Conservation (phyloP, 2,797 vertebrate genomes). For the Pantherophis vulpinus region DNA sequence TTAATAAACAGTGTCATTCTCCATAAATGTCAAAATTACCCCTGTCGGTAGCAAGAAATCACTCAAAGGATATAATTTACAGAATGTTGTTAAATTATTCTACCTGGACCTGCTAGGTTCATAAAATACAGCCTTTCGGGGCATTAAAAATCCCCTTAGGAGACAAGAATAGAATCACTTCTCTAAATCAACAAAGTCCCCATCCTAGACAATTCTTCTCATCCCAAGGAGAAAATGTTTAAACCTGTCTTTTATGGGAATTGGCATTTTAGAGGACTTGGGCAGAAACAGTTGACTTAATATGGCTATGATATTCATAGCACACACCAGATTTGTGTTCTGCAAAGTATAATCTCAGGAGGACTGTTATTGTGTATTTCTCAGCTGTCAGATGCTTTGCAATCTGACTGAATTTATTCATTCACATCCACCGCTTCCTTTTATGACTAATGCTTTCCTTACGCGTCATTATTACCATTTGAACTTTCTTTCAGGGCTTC, state of each 20-base stretch:
- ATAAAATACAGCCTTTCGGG: background rate
- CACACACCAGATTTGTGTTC: background rate
- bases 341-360: background rate
- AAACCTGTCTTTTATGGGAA: background rate
- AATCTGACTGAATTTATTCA: background rate
- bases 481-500: background rate
- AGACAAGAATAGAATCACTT: background rate
- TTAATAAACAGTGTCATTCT: constrained; percentile 1
- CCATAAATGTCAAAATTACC: constrained; percentile 14
- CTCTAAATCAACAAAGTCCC: background rate
- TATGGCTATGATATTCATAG: background rate
- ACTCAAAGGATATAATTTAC: constrained; percentile 5
- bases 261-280: background rate
- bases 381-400: background rate
- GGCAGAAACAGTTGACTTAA: background rate
- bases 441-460: background rate
- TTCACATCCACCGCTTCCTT: background rate
- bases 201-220: background rate
- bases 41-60: background rate
- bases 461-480: background rate
- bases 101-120: background rate
- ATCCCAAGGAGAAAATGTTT: background rate
- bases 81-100: background rate
- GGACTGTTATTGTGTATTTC: background rate
- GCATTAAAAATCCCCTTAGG: background rate